Evolutionary conservation across 2,797 vertebrate genomes (phyloP), one percentile per base, ranked within the genome.

Genomic region (Peromyscus eremicus): DNA sequence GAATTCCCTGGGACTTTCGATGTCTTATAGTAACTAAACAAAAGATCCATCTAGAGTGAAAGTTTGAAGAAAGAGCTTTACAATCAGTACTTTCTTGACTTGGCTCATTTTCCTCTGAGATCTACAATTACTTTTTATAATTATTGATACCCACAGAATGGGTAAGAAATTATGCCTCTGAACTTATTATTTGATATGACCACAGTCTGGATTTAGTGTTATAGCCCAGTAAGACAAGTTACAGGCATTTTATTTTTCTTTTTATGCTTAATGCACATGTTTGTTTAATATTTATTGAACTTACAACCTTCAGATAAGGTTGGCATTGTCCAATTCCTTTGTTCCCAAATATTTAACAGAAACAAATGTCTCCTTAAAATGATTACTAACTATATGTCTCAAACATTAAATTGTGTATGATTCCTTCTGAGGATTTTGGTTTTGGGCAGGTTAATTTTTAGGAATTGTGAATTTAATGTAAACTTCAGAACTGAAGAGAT

Each of bases 371-470:
- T 98, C 98, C 77, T 98, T 98, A 98, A 98, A 99, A 98, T 98
- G 98, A 98, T 98, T 97, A 98, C 98, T 98, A 98, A 98, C 98
- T 98, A 94, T 97, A 98, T 98, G 98, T 97, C 98, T 98, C 98
- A 98, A 98, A 98, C 99, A 76, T 87, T 99, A 99, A 99, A 99
- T 99, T 98, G 99, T 99, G 98, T 99, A 99, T 68, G 11, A 52
- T 70, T 52, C 43, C 19, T 85, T 46, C 27, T 46, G 11, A 27
- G 40, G 40, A 46, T 77, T 75, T 68, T 68, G 43, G 12, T 17
- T 49, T 34, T 21, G 6, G 11, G 46, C 32, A 86, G 21, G 17
- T 11, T 12, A 85, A n/a, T 68, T 86, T 52, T 52, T n/a, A 70
- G 12, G 32, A 70, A n/a, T 70, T 25, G 46, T 25, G 64, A 70